Evolutionary conservation across 37 sponge, comb jelly and placozoan species (phyloP).

Genomic region (Hormiphora californensis): DNA sequence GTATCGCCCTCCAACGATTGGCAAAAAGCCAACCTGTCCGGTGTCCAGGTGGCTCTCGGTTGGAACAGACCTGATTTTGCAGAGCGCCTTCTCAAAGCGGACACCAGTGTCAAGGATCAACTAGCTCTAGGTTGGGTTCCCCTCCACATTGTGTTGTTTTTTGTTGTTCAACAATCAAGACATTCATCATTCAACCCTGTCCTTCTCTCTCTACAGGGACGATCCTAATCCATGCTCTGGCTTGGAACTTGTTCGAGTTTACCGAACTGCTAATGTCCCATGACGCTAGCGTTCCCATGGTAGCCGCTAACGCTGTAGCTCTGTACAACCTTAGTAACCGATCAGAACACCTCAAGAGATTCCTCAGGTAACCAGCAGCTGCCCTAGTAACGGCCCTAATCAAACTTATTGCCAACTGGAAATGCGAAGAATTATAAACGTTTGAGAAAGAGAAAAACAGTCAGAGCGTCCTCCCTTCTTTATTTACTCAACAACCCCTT

Average conservation of each 20-base stretch:
- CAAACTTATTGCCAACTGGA: too few relatives aligned
- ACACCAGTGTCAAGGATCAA: neutral
- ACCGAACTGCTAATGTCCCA: conserved; percentile 26
- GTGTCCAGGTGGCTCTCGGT: conserved; percentile 40
- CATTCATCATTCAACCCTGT: too few relatives aligned
- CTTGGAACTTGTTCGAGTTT: conserved; percentile 46
- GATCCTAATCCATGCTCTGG: too few relatives aligned
- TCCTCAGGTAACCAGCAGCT: neutral
- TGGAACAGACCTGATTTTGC: conserved; percentile 55
- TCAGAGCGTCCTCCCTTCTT: too few relatives aligned
- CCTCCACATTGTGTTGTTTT: neutral
- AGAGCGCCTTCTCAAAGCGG: conserved; percentile 24
- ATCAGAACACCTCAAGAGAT: conserved; percentile 19
- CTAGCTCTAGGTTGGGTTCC: neutral
- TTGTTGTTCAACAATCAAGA: neutral
- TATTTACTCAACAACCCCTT: too few relatives aligned
- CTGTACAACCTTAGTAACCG: conserved; percentile 9
- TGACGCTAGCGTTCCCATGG: conserved; percentile 45
- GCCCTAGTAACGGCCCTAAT: too few relatives aligned
- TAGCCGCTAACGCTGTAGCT: conserved; percentile 9
- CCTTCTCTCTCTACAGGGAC: too few relatives aligned
- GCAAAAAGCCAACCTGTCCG: conserved; percentile 36
- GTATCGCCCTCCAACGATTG: too few relatives aligned
- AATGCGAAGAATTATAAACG: too few relatives aligned
- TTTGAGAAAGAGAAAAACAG: too few relatives aligned